A percentile compares a stretch with the other conserved stretches of the same genome.
These are phyloP conservation scores for Nansenia antarctica DNA, from an alignment of 2,113 vertebrate species.

Conservation along the genomic window DNA sequence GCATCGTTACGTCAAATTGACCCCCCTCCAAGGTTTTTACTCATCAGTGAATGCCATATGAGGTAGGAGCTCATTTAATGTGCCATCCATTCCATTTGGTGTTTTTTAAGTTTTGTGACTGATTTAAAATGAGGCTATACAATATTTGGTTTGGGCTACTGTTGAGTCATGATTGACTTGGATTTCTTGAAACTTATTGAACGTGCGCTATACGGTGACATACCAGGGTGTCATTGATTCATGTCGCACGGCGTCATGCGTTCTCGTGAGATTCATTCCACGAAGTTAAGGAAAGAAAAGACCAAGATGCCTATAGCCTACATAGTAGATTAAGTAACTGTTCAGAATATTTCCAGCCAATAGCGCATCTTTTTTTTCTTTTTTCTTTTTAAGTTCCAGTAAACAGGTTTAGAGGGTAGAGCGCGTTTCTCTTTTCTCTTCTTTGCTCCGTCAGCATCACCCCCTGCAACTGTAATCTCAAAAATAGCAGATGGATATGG, in stretches of 20 bases:
- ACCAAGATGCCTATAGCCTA: background rate
- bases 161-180: background rate
- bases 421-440: too few relatives aligned
- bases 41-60: constrained; percentile 18
- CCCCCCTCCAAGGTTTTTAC: constrained; percentile 11
- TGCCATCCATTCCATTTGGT: background rate
- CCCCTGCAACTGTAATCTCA: background rate
- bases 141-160: too few relatives aligned
- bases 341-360: background rate
- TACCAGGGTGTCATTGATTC: background rate
- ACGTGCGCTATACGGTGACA: background rate
- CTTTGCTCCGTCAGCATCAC: constrained; percentile 10
- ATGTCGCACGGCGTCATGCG: background rate
- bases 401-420: background rate
- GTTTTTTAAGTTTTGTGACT: background rate
- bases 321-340: background rate
- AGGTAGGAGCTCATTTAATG: constrained; percentile 50
- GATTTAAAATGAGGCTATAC: background rate
- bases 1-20: constrained; percentile 9
- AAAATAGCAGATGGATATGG: too few relatives aligned
- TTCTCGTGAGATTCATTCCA: too few relatives aligned
- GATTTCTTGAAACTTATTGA: background rate
- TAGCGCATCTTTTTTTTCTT: background rate
- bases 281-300: background rate
- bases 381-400: background rate